Conservation (phyloP, 1,140 invertebrate genomes). For the Delia radicum region DNA sequence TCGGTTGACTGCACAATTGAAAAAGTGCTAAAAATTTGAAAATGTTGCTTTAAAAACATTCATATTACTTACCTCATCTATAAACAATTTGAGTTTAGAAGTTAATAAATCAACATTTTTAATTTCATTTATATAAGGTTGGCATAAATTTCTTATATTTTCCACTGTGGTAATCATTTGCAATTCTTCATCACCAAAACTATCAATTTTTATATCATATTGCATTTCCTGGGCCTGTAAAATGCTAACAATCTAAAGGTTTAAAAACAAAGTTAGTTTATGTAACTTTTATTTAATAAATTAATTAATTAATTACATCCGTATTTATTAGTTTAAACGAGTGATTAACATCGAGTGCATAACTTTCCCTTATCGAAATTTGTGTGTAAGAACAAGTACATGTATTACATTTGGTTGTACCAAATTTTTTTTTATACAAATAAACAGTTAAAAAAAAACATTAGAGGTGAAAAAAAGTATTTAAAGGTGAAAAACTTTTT, state of each 20-base stretch:
- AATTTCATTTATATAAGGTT: constrained; percentile 48
- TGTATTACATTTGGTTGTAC: no score
- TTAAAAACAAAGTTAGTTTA: neutral
- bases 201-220: constrained; percentile 45
- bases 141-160: constrained; percentile 44
- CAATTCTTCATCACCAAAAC: constrained; percentile 49
- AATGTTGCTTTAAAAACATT: no score
- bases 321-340: neutral
- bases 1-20: no score
- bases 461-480: no score
- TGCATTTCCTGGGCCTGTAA: constrained; percentile 43
- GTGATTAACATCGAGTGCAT: no score
- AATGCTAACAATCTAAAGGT: constrained; percentile 36
- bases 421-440: no score
- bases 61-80: constrained; percentile 41
- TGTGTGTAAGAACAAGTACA: no score
- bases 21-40: no score
- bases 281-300: neutral
- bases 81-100: constrained; percentile 40
- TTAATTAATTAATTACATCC: neutral
- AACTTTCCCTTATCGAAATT: no score
- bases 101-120: constrained; percentile 44
- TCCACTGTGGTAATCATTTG: constrained; percentile 43
- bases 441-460: no score
- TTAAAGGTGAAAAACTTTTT: no score